Evolutionary conservation across 2,797 vertebrate species (phyloP), one percentile per base, ranked within the genome.

Genomic region (Cossypha dichroa): DNA sequence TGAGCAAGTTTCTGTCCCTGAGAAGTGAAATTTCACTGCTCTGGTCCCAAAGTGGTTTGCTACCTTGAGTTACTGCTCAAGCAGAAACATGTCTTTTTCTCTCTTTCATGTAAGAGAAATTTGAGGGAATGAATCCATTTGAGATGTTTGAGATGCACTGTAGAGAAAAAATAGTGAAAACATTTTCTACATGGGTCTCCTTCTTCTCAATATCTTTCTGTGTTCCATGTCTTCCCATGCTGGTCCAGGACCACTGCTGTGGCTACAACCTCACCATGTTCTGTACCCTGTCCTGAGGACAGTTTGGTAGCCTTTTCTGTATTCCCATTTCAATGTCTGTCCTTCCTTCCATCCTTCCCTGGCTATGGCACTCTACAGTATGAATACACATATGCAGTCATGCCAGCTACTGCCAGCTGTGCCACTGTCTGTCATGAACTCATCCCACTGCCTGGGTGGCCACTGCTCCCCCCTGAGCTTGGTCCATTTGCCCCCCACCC

Each of bases 291-390:
- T 54, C 9, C 11, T 33, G 12, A 8, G 2, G 20, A 33, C 13
- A 36, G 13, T 62, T 31, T 46, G 41, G 33, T 41, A 56, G 7
- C 7, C 20, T 54, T 77, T 66, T 59, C 76, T 84, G 18, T 38
- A 26, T 67, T 46, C 15, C 15, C 1, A 0, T 77, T 73, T 48
- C 0, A 0, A 2, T 55, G 3, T 15, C 55, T 25, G 5, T 29
- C 49, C 25, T 38, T 79, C 49, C 28, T 38, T 79, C 45, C 36
- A 48, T 74, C 17, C 45, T 36, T 36, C 34, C 34, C 8, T 1
- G 4, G 15, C 56, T 2, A 0, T 36, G 33, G 25, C 31, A 43
- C 60, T 84, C 40, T 46, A 5, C 40, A 22, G 2, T 5, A 5
- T 48, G 45, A 70, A 19, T 9, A 8, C 58, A 46, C 48, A 22